phyloP scores from a whole-genome alignment of 2,113 vertebrate genomes.

The Gnathonemus echidnorhynchus region DNA sequence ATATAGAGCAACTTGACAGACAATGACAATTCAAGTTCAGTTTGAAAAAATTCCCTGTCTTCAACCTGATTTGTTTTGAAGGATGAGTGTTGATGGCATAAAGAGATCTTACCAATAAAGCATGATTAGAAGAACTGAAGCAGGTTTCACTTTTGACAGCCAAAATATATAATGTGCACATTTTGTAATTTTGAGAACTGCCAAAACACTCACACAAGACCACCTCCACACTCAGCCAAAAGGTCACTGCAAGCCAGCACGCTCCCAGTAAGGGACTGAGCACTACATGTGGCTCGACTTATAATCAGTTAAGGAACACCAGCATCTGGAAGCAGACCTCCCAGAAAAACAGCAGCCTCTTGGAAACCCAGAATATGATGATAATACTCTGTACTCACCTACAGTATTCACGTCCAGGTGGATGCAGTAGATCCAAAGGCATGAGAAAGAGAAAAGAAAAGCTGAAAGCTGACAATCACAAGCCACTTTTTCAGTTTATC shows the following conservation, averaged over 20 bases:
- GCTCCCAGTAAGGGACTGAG: not conserved
- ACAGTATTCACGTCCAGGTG: not conserved
- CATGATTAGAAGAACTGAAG: not conserved
- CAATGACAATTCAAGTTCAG: not conserved
- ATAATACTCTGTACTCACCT: not conserved
- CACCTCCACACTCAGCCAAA: not conserved
- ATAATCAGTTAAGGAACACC: not conserved
- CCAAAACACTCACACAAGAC: not conserved
- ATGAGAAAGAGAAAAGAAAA: not conserved
- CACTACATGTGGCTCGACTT: not conserved
- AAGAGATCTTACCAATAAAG: not conserved
- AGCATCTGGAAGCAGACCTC: not conserved
- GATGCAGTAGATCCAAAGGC: not conserved
- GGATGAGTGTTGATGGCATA: not conserved
- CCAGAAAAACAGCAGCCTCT: not conserved
- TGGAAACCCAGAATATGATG: not conserved
- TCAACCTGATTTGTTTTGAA: not conserved
- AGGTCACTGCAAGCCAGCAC: not conserved
- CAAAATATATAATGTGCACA: not conserved
- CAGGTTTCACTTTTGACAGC: not conserved
- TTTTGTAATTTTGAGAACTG: not conserved
- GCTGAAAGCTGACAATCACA: not conserved
- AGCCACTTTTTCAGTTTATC: not conserved
- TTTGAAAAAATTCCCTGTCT: not conserved
- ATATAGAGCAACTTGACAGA: not conserved